Base-by-base conservation (phyloP, 2,888 invertebrate species). In the Diploptera punctata region DNA sequence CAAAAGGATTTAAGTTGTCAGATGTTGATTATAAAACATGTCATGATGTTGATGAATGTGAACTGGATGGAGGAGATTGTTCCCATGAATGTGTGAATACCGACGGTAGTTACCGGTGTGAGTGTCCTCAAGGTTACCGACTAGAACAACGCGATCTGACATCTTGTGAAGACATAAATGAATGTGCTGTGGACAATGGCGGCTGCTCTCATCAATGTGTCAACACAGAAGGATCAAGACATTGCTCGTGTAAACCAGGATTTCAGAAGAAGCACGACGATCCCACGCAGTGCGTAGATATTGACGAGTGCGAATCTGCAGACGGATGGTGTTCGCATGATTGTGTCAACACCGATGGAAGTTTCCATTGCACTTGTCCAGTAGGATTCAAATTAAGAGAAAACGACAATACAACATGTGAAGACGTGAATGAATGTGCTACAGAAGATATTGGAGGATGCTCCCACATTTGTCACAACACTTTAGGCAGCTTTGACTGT, bases 41-140 rank as follows among this genome's bases (percentile, higher is more conserved):
- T 77, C 79, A 80, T 60, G 84, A 84, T 71, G 75, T 86, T 71
- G 84, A 85, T 76, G 82, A 83, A 0, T 81, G 83, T 33, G 84
- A 79, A 7, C 75, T 76, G 74, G 79, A 80, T 78, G 67, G 84
- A 84, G 52, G 83, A 60, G 83, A 83, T 71, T 84, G 86, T 26
- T 84, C 85, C 2, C 87, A 87, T 76, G 81, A 83, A 60, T 85
- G 85, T 76, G 78, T 80, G 62, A 85, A 86, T 77, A 80, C 82
- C 67, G 80, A 83, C 9, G 91, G 91, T n/a, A 86, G 87, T 21
- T 91, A 86, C 78, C 80, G 83, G 65, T 90, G 90, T 77, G 80
- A 81, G 10, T 90, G 90, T 77, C 86, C 86, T 0, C 67, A 79
- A n/a, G 86, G 86, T 0, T 88, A 84, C 62, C 67, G 61, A 13